These are phyloP conservation scores for Agonopterix alstromeriana DNA, from an alignment of 2,888 invertebrate species.

Conservation along the genomic window DNA sequence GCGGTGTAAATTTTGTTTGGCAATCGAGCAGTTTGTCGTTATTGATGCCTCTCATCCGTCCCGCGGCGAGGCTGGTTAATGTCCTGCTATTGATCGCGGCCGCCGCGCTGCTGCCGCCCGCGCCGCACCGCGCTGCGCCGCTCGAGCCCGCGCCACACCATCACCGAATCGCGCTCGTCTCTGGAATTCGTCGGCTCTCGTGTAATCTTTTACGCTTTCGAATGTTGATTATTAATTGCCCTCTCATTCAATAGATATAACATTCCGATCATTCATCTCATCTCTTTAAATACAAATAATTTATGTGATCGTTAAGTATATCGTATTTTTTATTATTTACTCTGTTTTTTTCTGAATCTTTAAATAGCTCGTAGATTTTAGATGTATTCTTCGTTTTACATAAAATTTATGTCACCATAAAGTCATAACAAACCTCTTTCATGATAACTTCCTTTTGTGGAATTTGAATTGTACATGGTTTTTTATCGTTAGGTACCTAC, in stretches of 20 bases:
- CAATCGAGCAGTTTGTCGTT: constrained; percentile 39
- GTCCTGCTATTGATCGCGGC: constrained; percentile 36
- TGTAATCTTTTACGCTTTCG: constrained; percentile 68
- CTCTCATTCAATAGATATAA: constrained; percentile 57
- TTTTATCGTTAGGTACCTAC: too few species aligned
- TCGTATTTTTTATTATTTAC: constrained; percentile 9
- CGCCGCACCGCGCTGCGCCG: constrained; percentile 10
- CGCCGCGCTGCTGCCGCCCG: constrained; percentile 3
- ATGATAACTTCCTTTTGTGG: too few species aligned
- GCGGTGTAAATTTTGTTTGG: constrained; percentile 56
- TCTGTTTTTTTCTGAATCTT: not conserved
- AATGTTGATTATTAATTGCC: constrained; percentile 67
- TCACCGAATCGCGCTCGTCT: constrained; percentile 22
- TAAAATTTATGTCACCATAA: too few species aligned
- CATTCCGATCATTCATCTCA: constrained; percentile 51
- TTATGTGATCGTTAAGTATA: constrained; percentile 8
- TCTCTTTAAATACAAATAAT: constrained; percentile 37
- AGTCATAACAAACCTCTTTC: too few species aligned
- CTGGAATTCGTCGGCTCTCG: constrained; percentile 57
- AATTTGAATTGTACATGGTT: too few species aligned
- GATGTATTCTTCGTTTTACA: too few species aligned
- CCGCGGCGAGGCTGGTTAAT: constrained; percentile 36
- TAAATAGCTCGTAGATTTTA: too few species aligned
- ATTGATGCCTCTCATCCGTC: constrained; percentile 47
- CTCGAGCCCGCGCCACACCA: constrained; percentile 18